Percentiles rank a stretch among this genome's conserved stretches.
phyloP scores from a whole-genome alignment of 2,888 invertebrate species.

The Leptothorax acervorum region DNA sequence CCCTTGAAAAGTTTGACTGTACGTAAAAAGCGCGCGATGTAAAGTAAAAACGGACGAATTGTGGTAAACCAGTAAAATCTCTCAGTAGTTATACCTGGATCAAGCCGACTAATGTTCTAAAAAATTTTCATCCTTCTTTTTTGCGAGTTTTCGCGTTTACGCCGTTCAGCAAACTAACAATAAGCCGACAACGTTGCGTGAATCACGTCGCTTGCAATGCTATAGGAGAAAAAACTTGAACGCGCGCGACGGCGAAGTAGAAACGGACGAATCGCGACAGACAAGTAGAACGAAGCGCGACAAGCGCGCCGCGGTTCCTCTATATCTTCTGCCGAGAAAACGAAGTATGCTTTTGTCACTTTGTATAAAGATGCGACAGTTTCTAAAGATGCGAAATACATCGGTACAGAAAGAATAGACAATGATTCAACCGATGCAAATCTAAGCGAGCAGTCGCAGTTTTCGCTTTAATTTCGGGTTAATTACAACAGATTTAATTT shows the following conservation, averaged over 20 bases:
- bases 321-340: background rate
- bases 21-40: background rate
- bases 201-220: slow-evolving; percentile 22
- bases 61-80: background rate
- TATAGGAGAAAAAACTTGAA: background rate
- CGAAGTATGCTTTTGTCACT: slow-evolving; percentile 2
- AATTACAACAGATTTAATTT: slow-evolving; percentile 6
- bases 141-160: background rate
- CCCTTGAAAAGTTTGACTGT: background rate
- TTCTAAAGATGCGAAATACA: background rate
- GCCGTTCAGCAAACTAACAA: background rate
- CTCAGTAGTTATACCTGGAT: background rate
- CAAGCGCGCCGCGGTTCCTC: background rate
- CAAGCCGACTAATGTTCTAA: background rate
- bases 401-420: background rate
- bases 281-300: slow-evolving; percentile 32
- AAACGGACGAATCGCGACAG: slow-evolving; percentile 47
- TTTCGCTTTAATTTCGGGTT: slow-evolving; percentile 15
- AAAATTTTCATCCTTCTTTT: background rate
- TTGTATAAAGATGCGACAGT: background rate
- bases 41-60: slow-evolving; percentile 34
- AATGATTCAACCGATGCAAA: background rate
- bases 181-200: slow-evolving; percentile 9
- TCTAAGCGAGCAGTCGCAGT: background rate
- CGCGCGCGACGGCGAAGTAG: slow-evolving; percentile 9